Base-by-base conservation (phyloP, 2,113 vertebrate species). In the Dipodomys ordii region DNA sequence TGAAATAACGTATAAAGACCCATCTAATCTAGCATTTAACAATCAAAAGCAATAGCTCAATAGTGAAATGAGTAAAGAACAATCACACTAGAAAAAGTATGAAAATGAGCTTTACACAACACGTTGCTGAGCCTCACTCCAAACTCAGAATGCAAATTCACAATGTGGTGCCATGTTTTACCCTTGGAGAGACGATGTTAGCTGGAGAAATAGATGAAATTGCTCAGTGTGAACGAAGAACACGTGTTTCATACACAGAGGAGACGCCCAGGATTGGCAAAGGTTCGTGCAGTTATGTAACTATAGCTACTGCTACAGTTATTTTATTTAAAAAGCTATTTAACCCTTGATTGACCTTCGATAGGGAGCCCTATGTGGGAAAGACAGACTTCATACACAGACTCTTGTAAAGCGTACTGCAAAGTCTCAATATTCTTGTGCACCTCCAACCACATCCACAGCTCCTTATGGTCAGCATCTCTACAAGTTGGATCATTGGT, bases 131-230 rank as follows among this genome's bases (percentile, higher is more conserved):
- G 60, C 3, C 1, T 65, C 60, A 64, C 25, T 65, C 32, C 77
- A 85, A 89, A 71, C 39, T 92, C 53, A 78, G 92, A 87, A 86
- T 44, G 9, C 79, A 83, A 78, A 90, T 79, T 86, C n/a, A 76
- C 60, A 91, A 74, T n/a, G 49, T 80, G 32, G 65, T 82, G 22
- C 22, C n/a, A 69, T 67, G 73, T 94, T 94, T 86, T 69, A 78
- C 53, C n/a, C 62, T 7, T 83, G 72, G 35, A 92, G 77, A 32
- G 46, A n/a, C 28, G 60, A 87, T 44, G 13, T 65, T 72, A 39
- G 35, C 68, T 28, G 39, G 27, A 53, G 7, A 74, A 20, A 35
- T 25, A 88, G 18, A 64, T 20, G 25, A 68, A 46, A 77, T 83
- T 44, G 22, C 12, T 60, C 13, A 81, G 3, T 79, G 49, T 68